These are phyloP conservation scores for Nettapus auritus DNA, from an alignment of 2,113 vertebrate species.

Conservation along the genomic window DNA sequence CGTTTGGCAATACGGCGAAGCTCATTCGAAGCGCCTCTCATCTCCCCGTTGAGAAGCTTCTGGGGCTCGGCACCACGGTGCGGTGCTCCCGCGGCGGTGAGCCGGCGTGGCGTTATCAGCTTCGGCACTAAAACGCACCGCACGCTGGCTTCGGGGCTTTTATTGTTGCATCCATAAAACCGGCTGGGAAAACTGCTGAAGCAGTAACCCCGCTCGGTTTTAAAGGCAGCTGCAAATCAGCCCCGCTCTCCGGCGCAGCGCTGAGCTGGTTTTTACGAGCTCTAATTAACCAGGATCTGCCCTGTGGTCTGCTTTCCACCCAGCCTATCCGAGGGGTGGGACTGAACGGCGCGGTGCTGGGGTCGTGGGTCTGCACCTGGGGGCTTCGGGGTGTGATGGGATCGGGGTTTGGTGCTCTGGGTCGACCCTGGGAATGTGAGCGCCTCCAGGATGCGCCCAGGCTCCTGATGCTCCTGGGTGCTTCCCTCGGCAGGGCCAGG, in stretches of 20 bases:
- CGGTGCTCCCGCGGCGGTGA: not conserved
- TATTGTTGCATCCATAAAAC: slow-evolving; percentile 65
- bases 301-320: slow-evolving; percentile 61
- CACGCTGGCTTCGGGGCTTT: not conserved
- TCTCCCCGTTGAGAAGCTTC: not conserved
- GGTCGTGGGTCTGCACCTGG: slow-evolving; percentile 3
- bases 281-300: slow-evolving; percentile 69
- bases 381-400: not conserved
- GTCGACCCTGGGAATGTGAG: not conserved
- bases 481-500: not conserved
- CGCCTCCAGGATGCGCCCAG: not conserved
- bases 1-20: not conserved
- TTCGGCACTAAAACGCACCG: slow-evolving; percentile 38
- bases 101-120: slow-evolving; percentile 5
- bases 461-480: not conserved
- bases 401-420: not conserved
- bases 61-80: not conserved
- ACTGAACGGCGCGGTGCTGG: not conserved
- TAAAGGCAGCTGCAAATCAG: slow-evolving; percentile 72
- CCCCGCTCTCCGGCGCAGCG: slow-evolving; percentile 8
- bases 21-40: not conserved
- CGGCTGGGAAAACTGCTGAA: slow-evolving; percentile 71
- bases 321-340: slow-evolving; percentile 38
- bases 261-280: slow-evolving; percentile 42
- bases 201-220: slow-evolving; percentile 62